phyloP scores from a whole-genome alignment of 2,888 invertebrate species.

The Anodontia alba region DNA sequence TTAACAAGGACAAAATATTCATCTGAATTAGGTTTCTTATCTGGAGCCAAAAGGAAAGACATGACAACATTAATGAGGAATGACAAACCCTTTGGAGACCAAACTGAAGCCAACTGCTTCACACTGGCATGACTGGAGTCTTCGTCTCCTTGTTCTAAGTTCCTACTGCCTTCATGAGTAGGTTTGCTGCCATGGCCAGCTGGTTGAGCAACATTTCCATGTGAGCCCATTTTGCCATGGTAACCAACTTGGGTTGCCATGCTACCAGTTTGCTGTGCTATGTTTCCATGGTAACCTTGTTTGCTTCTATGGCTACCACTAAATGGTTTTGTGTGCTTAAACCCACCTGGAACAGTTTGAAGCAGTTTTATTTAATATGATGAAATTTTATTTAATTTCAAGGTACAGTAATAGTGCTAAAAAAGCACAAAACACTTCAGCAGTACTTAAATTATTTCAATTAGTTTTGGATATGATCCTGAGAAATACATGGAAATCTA shows the following conservation, averaged over 20 bases:
- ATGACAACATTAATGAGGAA: constrained; percentile 18
- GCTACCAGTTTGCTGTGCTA: constrained; percentile 5
- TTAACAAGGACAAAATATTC: too few relatives aligned
- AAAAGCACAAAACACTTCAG: too few relatives aligned
- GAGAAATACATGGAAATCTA: too few relatives aligned
- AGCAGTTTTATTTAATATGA: too few relatives aligned
- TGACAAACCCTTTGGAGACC: constrained; percentile 68
- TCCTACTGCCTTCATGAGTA: constrained; percentile 8
- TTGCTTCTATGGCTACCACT: not conserved
- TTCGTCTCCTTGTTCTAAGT: not conserved
- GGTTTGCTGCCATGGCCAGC: constrained; percentile 44
- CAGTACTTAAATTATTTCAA: too few relatives aligned
- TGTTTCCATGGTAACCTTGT: constrained; percentile 10
- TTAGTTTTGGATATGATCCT: too few relatives aligned
- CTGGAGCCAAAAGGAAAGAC: not conserved
- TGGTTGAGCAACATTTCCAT: constrained; percentile 28
- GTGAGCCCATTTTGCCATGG: constrained; percentile 22
- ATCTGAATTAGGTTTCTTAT: too few relatives aligned
- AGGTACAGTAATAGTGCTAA: too few relatives aligned
- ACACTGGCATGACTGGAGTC: constrained; percentile 1
- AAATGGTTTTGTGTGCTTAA: not conserved
- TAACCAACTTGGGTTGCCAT: not conserved
- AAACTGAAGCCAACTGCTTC: constrained; percentile 36
- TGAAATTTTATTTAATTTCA: too few relatives aligned
- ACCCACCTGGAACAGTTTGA: constrained; percentile 3